Conservation (phyloP, 1,140 invertebrate species). For the Metaphire vulgaris region DNA sequence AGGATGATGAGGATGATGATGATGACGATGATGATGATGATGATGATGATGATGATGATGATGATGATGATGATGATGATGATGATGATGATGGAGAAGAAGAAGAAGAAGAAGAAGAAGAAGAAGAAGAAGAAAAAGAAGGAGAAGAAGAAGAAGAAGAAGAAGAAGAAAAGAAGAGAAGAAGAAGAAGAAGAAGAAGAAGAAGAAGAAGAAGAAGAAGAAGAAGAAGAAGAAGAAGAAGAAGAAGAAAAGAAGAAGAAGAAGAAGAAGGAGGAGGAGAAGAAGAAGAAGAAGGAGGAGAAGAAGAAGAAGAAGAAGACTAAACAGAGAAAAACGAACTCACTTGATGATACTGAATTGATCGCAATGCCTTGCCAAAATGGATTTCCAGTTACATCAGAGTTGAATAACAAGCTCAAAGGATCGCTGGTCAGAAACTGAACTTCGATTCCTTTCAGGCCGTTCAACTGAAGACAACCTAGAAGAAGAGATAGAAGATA, state of each 20-base stretch:
- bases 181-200: too few relatives aligned
- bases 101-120: background rate
- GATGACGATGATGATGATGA: conserved; percentile 1
- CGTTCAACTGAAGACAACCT: background rate
- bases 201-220: too few relatives aligned
- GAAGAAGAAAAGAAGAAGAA: background rate
- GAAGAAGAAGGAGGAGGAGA: background rate
- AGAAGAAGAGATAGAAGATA: background rate
- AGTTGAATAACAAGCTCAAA: background rate
- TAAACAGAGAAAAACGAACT: background rate
- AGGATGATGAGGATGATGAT: background rate
- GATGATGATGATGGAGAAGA: background rate
- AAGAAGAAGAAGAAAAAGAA: too few relatives aligned
- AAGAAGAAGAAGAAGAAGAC: background rate
- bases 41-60: background rate
- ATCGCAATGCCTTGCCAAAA: background rate
- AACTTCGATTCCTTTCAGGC: background rate
- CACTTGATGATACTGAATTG: background rate
- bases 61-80: background rate
- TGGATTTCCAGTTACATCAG: background rate
- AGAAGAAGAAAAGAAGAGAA: too few relatives aligned
- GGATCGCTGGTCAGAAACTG: background rate
- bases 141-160: too few relatives aligned
- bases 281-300: background rate
- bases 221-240: background rate